Conservation (phyloP, 2,113 vertebrate species). For the Datnioides undecimradiatus region DNA sequence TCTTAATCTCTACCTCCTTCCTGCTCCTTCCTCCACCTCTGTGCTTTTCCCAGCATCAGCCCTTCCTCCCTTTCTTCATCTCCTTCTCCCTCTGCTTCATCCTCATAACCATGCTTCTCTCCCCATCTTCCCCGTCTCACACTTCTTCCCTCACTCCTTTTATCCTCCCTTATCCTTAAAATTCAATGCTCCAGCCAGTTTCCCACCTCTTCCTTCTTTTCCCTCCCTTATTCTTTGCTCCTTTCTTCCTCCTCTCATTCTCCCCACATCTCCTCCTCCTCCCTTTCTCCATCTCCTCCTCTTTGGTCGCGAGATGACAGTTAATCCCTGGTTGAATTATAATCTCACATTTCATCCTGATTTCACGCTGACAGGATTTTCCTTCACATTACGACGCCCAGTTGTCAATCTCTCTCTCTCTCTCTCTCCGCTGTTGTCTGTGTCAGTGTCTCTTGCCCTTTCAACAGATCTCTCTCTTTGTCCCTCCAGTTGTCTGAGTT, state of each 20-base stretch:
- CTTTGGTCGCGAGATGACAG: slow-evolving; percentile 44
- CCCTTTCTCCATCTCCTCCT: neutral
- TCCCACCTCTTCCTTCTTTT: neutral
- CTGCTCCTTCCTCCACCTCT: neutral
- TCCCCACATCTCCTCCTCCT: neutral
- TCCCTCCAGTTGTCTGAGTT: neutral
- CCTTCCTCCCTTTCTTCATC: neutral
- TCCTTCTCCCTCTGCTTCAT: neutral
- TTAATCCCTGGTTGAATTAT: slow-evolving; percentile 69
- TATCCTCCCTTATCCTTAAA: neutral
- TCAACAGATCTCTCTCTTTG: slow-evolving; percentile 2
- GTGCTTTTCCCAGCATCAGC: neutral
- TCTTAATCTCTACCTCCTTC: neutral
- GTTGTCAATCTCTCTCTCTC: slow-evolving; percentile 52
- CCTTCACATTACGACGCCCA: slow-evolving; percentile 53
- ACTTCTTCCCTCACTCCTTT: neutral
- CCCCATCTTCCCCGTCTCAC: neutral
- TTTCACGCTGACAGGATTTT: slow-evolving; percentile 70
- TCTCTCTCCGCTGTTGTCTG: neutral
- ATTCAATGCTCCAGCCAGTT: neutral
- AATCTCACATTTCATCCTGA: slow-evolving; percentile 76
- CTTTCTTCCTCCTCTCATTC: neutral
- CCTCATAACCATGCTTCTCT: neutral
- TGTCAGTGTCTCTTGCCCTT: slow-evolving; percentile 6
- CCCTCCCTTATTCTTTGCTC: too few species aligned